Percentiles rank a stretch among this genome's conserved stretches.
Evolutionary conservation across 2,888 invertebrate species (phyloP).

Genomic region (Tribolium freemani): DNA sequence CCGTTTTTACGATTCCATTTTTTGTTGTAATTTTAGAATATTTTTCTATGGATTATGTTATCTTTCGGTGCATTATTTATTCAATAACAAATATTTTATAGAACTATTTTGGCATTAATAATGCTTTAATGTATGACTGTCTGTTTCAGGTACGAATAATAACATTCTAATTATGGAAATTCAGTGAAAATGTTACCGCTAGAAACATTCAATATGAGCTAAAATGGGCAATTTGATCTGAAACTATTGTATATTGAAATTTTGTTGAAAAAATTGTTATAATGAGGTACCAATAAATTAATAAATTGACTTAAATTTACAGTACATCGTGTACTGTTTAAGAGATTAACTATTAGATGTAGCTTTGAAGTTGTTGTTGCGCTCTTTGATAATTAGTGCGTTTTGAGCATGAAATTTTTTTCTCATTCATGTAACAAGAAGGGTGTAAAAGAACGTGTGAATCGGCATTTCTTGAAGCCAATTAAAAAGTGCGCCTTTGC

Average conservation of each 20-base stretch:
- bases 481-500: slow-evolving; percentile 30
- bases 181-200: background rate
- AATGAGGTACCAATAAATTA: no score
- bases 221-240: background rate
- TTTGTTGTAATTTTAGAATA: no score
- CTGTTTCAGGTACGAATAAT: background rate
- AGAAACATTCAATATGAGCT: background rate
- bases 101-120: background rate
- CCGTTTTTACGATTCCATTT: no score
- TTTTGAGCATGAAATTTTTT: background rate
- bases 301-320: no score
- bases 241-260: background rate
- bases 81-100: background rate
- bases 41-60: background rate
- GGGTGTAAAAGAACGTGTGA: slow-evolving; percentile 10
- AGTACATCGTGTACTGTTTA: no score
- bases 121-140: background rate
- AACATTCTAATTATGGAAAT: background rate
- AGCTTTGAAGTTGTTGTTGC: background rate
- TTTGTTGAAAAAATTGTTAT: no score
- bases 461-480: slow-evolving; percentile 1
- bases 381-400: background rate
- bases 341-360: background rate
- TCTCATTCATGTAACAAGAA: background rate
- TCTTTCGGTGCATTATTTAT: background rate